Evolutionary conservation across 2,113 vertebrate genomes (phyloP).

Genomic region (Python bivittatus): DNA sequence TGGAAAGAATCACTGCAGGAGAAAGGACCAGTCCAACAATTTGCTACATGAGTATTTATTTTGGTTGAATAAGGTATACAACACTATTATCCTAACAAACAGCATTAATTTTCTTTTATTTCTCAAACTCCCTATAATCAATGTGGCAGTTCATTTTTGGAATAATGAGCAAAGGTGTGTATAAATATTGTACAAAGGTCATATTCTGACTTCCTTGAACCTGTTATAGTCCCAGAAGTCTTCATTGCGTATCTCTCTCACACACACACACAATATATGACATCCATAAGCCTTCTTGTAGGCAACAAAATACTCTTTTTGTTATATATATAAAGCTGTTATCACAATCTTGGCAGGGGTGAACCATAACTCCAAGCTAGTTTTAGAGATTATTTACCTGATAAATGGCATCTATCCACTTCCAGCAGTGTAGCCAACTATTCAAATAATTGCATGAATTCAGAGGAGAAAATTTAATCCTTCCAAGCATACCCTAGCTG

Average conservation of each 20-base stretch:
- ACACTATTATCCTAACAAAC: neutral
- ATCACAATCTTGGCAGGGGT: slow-evolving; percentile 36
- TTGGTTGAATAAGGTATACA: neutral
- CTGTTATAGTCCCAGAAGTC: neutral
- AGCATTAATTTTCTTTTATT: neutral
- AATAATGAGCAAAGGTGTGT: neutral
- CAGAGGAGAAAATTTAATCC: slow-evolving; percentile 49
- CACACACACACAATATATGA: neutral
- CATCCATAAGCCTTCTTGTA: slow-evolving; percentile 11
- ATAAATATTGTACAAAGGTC: neutral
- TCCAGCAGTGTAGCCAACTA: slow-evolving; percentile 36
- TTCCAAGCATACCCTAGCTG: slow-evolving; percentile 23
- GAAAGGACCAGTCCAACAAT: neutral
- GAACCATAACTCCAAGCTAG: slow-evolving; percentile 43
- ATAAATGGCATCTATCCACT: slow-evolving; percentile 49
- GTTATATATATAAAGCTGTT: slow-evolving; percentile 24
- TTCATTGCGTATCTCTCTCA: neutral
- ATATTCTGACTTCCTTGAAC: slow-evolving; percentile 1
- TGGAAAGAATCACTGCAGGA: neutral
- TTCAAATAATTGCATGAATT: slow-evolving; percentile 47
- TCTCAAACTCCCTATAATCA: neutral
- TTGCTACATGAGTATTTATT: slow-evolving; percentile 6
- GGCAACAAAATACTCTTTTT: slow-evolving; percentile 14
- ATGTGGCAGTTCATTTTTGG: neutral
- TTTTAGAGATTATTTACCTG: slow-evolving; percentile 56